phyloP scores from a whole-genome alignment of 2,113 vertebrate genomes.

The Paramisgurnus dabryanus region DNA sequence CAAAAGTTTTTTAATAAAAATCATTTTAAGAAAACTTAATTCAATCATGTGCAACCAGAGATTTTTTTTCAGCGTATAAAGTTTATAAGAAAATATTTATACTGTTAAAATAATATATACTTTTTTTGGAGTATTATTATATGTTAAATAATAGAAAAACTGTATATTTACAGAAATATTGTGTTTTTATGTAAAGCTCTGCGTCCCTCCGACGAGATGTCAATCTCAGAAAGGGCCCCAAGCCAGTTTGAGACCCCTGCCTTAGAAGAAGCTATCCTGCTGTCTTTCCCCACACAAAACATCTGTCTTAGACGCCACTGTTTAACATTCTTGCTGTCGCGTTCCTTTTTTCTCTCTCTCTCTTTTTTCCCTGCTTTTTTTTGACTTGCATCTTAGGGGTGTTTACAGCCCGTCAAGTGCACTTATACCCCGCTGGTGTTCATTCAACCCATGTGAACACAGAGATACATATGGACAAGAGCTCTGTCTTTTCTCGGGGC shows the following conservation, averaged over 20 bases:
- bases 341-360: conserved; percentile 5
- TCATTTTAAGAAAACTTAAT: too few relatives aligned
- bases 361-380: conserved; percentile 13
- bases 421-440: conserved; percentile 15
- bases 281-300: not conserved
- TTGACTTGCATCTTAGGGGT: conserved; percentile 32
- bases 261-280: not conserved
- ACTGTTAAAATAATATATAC: too few relatives aligned
- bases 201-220: too few relatives aligned
- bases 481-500: not conserved
- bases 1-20: too few relatives aligned
- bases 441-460: conserved; percentile 1
- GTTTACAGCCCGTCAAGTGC: conserved; percentile 50
- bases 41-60: too few relatives aligned
- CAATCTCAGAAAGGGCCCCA: too few relatives aligned
- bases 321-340: not conserved
- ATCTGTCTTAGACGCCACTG: not conserved
- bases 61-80: too few relatives aligned
- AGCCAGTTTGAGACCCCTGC: not conserved
- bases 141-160: too few relatives aligned
- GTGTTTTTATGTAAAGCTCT: too few relatives aligned
- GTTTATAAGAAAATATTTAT: too few relatives aligned
- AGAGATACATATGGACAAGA: conserved; percentile 8
- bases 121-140: too few relatives aligned
- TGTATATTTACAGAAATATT: not conserved